Evolutionary conservation across 2,797 vertebrate species (phyloP).

Genomic region (Dendrocincla fuliginosa): DNA sequence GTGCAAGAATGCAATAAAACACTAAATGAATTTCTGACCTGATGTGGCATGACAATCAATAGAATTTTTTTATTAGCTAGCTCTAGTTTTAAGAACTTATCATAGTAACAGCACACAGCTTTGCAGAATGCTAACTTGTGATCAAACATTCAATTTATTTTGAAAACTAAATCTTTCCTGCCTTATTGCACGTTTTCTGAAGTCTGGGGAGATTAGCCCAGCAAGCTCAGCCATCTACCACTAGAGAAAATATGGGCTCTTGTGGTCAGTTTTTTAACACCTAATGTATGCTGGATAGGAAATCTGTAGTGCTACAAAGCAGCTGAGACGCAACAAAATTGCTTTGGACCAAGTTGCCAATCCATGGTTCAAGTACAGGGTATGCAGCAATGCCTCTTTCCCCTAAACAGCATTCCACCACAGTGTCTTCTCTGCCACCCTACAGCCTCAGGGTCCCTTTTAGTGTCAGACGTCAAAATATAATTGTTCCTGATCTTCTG

Average conservation of each 20-base stretch:
- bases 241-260: background rate
- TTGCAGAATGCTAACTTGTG: constrained; percentile 28
- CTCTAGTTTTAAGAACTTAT: constrained; percentile 42
- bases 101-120: background rate
- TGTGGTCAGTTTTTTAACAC: accelerated
- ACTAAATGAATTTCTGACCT: constrained; percentile 59
- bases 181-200: background rate
- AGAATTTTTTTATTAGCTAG: constrained; percentile 44
- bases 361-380: background rate
- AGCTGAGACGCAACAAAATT: background rate
- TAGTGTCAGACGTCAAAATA: background rate
- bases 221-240: background rate
- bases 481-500: background rate
- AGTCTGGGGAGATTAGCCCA: background rate
- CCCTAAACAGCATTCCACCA: background rate
- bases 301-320: background rate
- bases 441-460: accelerated
- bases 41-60: constrained; percentile 56
- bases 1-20: constrained; percentile 56
- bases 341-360: background rate
- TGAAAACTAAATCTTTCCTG: constrained; percentile 29
- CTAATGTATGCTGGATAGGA: background rate
- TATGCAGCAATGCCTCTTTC: background rate
- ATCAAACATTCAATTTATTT: constrained; percentile 51
- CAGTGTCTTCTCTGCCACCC: background rate